A percentile compares a stretch with the other conserved stretches of the same genome.
These are phyloP conservation scores for Trichogramma evanescens DNA, from an alignment of 2,888 invertebrate species.

Conservation along the genomic window DNA sequence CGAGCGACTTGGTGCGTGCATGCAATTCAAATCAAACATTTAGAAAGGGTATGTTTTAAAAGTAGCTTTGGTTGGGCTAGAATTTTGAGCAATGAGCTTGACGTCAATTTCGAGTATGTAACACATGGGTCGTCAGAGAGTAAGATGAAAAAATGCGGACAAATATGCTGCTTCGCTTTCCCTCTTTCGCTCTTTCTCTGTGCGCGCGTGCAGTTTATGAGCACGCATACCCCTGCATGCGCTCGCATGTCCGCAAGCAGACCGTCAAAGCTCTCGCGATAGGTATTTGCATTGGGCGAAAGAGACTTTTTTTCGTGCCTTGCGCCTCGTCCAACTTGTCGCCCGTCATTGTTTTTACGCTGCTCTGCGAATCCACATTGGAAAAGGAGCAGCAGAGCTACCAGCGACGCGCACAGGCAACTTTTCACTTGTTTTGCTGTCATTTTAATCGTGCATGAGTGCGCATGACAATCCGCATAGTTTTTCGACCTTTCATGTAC, in stretches of 20 bases:
- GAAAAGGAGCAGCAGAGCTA: no score
- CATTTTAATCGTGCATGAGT: no score
- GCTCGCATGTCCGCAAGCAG: background rate
- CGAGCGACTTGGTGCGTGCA: background rate
- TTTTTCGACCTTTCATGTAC: no score
- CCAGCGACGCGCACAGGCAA: no score
- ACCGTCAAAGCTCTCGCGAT: no score
- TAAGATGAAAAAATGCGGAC: conserved; percentile 16
- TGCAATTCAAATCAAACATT: conserved; percentile 10
- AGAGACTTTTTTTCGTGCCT: no score
- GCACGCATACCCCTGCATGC: background rate
- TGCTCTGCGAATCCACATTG: no score
- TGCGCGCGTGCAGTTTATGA: background rate
- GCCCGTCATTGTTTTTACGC: no score
- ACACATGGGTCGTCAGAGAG: background rate
- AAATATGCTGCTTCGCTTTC: conserved; percentile 6
- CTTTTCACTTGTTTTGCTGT: no score
- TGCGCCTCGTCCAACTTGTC: no score
- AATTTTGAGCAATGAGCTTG: conserved; percentile 11
- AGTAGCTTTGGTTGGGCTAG: conserved; percentile 16
- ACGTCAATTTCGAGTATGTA: conserved; percentile 11
- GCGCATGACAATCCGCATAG: no score
- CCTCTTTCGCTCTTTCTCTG: conserved; percentile 7
- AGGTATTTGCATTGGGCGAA: no score
- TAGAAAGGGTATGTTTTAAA: background rate